These are phyloP conservation scores for Pyrrhia umbra DNA, from an alignment of 2,888 invertebrate species.

Conservation along the genomic window DNA sequence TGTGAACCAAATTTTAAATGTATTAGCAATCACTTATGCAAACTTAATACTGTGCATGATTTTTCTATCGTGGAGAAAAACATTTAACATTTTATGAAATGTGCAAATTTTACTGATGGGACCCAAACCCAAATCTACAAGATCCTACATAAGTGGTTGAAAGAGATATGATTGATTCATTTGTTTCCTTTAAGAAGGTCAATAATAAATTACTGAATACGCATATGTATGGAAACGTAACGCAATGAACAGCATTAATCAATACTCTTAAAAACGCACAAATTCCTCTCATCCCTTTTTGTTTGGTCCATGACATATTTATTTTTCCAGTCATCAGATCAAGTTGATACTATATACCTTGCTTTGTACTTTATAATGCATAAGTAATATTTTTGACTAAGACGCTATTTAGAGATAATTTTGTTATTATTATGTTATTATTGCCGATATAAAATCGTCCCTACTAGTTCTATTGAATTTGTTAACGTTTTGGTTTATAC, in stretches of 20 bases:
- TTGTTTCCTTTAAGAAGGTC: conserved; percentile 7
- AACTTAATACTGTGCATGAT: conserved; percentile 17
- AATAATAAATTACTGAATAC: conserved; percentile 14
- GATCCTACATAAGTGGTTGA: not conserved
- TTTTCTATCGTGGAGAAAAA: conserved; percentile 13
- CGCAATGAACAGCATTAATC: conserved; percentile 1
- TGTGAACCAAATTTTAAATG: conserved; percentile 17
- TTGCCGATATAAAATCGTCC: conserved; percentile 44
- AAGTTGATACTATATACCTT: conserved; percentile 22
- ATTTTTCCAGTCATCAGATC: conserved; percentile 9
- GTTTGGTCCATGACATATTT: conserved; percentile 25
- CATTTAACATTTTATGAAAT: conserved; percentile 22
- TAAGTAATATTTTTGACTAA: conserved; percentile 39
- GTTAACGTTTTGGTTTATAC: conserved; percentile 31
- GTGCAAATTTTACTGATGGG: conserved; percentile 15
- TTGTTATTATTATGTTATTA: conserved; percentile 42
- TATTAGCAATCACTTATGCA: conserved; percentile 20
- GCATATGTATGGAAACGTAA: conserved; percentile 25
- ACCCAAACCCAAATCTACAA: not conserved
- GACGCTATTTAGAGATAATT: conserved; percentile 33
- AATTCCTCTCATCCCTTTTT: conserved; percentile 20
- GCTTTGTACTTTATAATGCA: conserved; percentile 57
- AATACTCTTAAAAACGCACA: conserved; percentile 14
- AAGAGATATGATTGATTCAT: conserved; percentile 8
- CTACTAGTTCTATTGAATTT: conserved; percentile 53